Percentiles rank a stretch among this genome's conserved stretches.
These are phyloP conservation scores for Thymelicus lineola DNA, from an alignment of 2,888 invertebrate genomes.

Conservation along the genomic window DNA sequence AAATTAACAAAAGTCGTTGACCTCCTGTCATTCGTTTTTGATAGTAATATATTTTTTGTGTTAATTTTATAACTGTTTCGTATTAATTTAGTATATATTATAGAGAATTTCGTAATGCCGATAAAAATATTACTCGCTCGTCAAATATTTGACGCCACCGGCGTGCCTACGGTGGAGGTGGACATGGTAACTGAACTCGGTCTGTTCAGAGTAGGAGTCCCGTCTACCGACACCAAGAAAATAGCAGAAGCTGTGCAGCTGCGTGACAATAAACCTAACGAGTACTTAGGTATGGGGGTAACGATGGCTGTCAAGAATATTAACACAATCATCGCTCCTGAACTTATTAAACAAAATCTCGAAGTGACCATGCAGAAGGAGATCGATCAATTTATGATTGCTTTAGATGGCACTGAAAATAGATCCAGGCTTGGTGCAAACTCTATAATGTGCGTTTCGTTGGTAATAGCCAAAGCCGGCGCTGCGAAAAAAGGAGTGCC, in stretches of 20 bases:
- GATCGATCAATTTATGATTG: constrained; percentile 94
- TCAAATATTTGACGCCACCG: constrained; percentile 98
- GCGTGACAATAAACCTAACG: constrained; percentile 93
- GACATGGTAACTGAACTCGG: constrained; percentile 92
- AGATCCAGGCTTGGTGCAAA: constrained; percentile 98
- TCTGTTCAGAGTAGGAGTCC: constrained; percentile 96
- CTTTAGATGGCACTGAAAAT: constrained; percentile 98
- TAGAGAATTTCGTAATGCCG: constrained; percentile 86
- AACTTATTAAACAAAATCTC: constrained; percentile 90
- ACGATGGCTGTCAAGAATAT: constrained; percentile 95
- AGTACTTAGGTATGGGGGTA: constrained; percentile 97
- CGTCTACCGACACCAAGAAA: constrained; percentile 97
- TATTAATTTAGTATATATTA: not conserved
- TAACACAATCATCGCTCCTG: constrained; percentile 92
- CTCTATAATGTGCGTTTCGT: constrained; percentile 97
- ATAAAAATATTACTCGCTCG: constrained; percentile 96
- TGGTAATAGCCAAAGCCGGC: constrained; percentile 98
- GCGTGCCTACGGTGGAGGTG: constrained; percentile 99
- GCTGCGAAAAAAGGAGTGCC: constrained; percentile 97
- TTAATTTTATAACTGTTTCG: too few species aligned
- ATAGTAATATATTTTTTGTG: constrained; percentile 1
- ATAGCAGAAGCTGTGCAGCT: constrained; percentile 97
- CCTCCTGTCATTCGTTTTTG: constrained; percentile 34
- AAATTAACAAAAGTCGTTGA: not conserved
- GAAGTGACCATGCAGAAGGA: constrained; percentile 96